Evolutionary conservation across 2,113 vertebrate genomes (phyloP).

Genomic region (Boulengeromyrus knoepffleri): DNA sequence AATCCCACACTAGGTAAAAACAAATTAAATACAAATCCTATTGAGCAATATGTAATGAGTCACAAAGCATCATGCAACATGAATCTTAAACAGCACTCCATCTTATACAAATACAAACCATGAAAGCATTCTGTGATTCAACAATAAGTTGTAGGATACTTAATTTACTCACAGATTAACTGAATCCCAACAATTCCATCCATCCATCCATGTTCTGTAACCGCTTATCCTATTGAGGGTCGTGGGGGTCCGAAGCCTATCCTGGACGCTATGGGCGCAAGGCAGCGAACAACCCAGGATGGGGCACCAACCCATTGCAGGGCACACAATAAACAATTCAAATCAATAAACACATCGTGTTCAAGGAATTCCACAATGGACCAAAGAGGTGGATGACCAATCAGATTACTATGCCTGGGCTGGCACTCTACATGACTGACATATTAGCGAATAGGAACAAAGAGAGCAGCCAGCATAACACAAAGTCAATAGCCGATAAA

Average conservation of each 20-base stretch:
- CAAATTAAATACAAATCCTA: too few relatives aligned
- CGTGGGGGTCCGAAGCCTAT: not conserved
- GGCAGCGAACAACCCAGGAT: not conserved
- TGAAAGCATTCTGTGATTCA: not conserved
- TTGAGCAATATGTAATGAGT: too few relatives aligned
- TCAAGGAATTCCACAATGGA: not conserved
- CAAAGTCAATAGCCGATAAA: not conserved
- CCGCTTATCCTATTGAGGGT: not conserved
- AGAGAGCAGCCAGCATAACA: not conserved
- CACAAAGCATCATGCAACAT: not conserved
- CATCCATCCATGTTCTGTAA: not conserved
- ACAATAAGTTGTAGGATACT: not conserved
- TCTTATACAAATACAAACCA: not conserved
- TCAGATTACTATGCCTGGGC: not conserved
- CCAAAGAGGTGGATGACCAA: not conserved
- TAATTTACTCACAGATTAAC: not conserved
- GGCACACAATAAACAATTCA: not conserved
- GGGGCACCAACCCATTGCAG: not conserved
- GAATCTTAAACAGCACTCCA: not conserved
- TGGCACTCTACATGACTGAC: not conserved
- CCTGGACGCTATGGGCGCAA: not conserved
- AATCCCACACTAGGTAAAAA: too few relatives aligned
- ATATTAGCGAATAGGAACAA: not conserved
- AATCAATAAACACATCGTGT: not conserved
- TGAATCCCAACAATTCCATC: not conserved